phyloP scores from a whole-genome alignment of 2,113 vertebrate species.

The Python bivittatus region DNA sequence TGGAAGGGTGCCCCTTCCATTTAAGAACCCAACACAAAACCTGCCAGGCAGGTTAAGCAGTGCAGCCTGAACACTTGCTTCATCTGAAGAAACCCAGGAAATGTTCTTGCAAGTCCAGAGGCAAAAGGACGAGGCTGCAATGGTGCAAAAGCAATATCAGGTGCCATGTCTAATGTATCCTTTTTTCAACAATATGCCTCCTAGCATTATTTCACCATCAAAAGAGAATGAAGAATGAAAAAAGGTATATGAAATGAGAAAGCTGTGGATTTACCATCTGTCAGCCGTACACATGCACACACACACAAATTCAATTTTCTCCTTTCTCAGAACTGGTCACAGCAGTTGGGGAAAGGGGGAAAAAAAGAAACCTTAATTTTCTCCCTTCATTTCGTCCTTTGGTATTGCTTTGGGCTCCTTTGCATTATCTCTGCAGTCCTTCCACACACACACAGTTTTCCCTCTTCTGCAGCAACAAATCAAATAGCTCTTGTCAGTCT shows the following conservation, averaged over 20 bases:
- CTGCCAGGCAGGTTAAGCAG: background rate
- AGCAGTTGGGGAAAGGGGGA: background rate
- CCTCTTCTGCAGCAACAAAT: background rate
- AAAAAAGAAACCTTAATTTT: conserved; percentile 17
- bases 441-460: background rate
- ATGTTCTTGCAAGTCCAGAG: background rate
- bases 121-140: background rate
- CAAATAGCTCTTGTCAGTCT: conserved; percentile 9
- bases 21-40: background rate
- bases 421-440: background rate
- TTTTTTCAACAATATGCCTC: background rate
- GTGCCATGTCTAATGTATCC: background rate
- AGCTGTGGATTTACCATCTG: conserved; percentile 22
- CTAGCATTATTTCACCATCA: conserved; percentile 17
- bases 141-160: background rate
- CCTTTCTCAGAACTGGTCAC: background rate
- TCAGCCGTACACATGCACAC: background rate
- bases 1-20: background rate
- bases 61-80: background rate
- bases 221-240: conserved; percentile 18
- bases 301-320: conserved; percentile 9
- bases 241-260: conserved; percentile 7
- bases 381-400: background rate
- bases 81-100: background rate
- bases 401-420: background rate